These are phyloP conservation scores for Sebastes hubbsi DNA, from an alignment of 2,797 vertebrate species.

Conservation along the genomic window DNA sequence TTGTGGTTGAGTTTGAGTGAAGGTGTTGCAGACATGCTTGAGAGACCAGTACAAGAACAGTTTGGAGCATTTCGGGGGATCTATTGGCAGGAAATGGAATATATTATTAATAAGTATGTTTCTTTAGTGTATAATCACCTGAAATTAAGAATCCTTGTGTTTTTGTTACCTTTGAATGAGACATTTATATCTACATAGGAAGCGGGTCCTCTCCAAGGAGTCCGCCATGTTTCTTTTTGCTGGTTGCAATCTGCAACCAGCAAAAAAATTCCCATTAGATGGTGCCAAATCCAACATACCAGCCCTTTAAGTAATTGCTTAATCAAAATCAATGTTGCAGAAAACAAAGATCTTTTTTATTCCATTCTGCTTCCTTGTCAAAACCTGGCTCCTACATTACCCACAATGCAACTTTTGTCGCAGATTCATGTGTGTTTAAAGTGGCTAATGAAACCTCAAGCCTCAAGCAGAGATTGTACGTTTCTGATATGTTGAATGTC, in stretches of 20 bases:
- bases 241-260: no score
- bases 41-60: background rate
- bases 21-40: conserved; percentile 22
- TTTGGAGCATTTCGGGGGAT: no score
- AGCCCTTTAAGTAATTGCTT: background rate
- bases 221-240: no score
- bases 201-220: no score
- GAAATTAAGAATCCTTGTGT: no score
- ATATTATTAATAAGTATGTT: no score
- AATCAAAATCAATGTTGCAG: background rate
- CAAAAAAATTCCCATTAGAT: no score
- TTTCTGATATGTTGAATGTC: background rate
- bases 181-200: accelerated
- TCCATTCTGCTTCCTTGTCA: background rate
- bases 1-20: conserved; percentile 25
- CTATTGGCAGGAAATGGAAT: no score
- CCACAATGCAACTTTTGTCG: background rate
- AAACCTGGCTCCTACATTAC: background rate
- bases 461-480: background rate
- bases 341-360: background rate
- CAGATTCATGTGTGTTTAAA: background rate
- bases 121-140: no score
- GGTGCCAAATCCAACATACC: no score
- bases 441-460: background rate
- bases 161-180: no score